Evolutionary conservation across 2,113 vertebrate genomes (phyloP).

Genomic region (Chloropsis hardwickii): DNA sequence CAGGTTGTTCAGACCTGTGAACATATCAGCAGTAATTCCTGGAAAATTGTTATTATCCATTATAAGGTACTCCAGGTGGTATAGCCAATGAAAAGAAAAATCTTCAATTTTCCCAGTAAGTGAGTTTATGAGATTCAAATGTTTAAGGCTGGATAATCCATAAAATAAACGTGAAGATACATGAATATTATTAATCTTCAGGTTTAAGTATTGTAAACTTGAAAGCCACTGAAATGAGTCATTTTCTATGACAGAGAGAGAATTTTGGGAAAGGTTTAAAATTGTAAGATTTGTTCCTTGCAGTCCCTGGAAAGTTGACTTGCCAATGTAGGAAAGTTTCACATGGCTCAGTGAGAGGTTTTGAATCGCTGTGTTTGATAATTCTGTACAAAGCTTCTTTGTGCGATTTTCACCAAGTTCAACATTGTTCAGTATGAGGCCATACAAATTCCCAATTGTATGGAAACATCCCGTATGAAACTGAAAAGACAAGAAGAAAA

Average conservation of each 20-base stretch:
- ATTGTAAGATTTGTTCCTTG: slow-evolving; percentile 76
- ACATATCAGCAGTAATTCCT: slow-evolving; percentile 74
- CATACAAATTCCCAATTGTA: slow-evolving; percentile 73
- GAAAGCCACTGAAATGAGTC: slow-evolving; percentile 82
- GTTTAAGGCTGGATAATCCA: slow-evolving; percentile 80
- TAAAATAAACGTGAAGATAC: slow-evolving; percentile 76
- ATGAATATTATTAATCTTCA: slow-evolving; percentile 78
- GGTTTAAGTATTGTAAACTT: slow-evolving; percentile 73
- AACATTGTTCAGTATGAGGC: slow-evolving; percentile 77
- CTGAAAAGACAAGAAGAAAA: slow-evolving; percentile 67
- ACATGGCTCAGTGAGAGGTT: slow-evolving; percentile 77
- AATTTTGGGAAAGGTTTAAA: slow-evolving; percentile 84
- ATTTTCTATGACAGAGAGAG: slow-evolving; percentile 69
- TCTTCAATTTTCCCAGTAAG: slow-evolving; percentile 77
- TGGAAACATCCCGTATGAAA: slow-evolving; percentile 81
- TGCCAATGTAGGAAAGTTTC: slow-evolving; percentile 67
- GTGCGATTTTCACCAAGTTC: slow-evolving; percentile 56
- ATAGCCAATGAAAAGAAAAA: slow-evolving; percentile 82
- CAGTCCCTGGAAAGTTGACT: slow-evolving; percentile 78
- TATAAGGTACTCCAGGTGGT: slow-evolving; percentile 77
- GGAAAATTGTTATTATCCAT: slow-evolving; percentile 76
- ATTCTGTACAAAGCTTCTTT: slow-evolving; percentile 76
- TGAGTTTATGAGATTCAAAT: slow-evolving; percentile 77
- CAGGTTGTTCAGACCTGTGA: slow-evolving; percentile 82
- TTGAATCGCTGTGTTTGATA: slow-evolving; percentile 77